phyloP scores from a whole-genome alignment of 2,797 vertebrate genomes.

The Pristis pectinata region DNA sequence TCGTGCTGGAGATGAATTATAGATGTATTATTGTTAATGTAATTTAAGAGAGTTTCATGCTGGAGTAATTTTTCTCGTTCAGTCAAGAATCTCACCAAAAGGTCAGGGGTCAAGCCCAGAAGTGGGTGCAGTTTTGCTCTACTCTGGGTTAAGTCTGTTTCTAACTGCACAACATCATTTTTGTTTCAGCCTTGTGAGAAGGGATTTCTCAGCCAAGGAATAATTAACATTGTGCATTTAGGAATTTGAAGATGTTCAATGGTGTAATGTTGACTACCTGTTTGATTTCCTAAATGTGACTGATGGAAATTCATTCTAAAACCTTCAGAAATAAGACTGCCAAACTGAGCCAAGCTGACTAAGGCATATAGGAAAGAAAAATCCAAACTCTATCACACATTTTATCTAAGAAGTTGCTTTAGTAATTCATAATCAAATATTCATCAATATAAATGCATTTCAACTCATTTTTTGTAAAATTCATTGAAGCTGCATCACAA shows the following conservation, averaged over 20 bases:
- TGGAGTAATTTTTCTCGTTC: no score
- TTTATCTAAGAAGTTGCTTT: background rate
- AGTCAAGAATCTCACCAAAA: no score
- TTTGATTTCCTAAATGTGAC: background rate
- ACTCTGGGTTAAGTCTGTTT: no score
- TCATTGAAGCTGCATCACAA: background rate
- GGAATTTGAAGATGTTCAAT: background rate
- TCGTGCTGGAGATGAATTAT: no score
- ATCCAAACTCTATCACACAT: background rate
- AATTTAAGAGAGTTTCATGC: no score
- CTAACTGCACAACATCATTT: no score
- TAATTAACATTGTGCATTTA: background rate
- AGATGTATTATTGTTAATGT: no score
- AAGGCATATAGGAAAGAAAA: slow-evolving; percentile 12
- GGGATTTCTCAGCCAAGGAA: no score
- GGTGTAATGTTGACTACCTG: background rate
- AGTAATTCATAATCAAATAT: background rate
- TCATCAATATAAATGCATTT: background rate
- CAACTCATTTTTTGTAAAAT: background rate
- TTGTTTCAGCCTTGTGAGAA: no score
- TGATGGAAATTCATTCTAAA: background rate
- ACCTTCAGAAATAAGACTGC: background rate
- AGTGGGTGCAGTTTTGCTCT: no score
- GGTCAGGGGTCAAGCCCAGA: no score
- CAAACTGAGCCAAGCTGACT: background rate